Evolutionary conservation across 2,113 vertebrate genomes (phyloP).

Genomic region (Aix galericulata): DNA sequence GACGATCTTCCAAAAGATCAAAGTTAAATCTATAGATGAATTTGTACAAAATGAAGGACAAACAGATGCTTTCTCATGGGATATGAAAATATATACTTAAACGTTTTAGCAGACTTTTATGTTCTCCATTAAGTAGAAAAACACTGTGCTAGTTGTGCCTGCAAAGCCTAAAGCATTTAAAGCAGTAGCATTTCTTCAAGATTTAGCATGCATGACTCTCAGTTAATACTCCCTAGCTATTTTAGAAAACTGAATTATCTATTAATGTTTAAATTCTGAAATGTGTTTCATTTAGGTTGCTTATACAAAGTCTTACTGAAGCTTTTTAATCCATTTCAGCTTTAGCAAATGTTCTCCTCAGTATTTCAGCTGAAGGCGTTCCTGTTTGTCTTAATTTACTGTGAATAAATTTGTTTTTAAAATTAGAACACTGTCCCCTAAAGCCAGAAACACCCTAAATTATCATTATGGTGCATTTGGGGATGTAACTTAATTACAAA

Average conservation of each 20-base stretch:
- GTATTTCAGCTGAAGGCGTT: constrained; percentile 21
- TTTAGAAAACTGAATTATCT: constrained; percentile 10
- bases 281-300: not conserved
- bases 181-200: not conserved
- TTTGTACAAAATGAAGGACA: not conserved
- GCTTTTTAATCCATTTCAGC: constrained; percentile 5
- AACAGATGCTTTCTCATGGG: not conserved
- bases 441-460: constrained; percentile 33
- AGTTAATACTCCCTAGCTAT: not conserved
- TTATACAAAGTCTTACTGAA: not conserved
- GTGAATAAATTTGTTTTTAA: constrained; percentile 52
- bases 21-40: not conserved
- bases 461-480: not conserved
- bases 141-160: not conserved
- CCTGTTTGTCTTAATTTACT: constrained; percentile 40
- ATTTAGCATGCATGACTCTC: not conserved
- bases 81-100: not conserved
- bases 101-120: not conserved
- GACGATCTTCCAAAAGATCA: not conserved
- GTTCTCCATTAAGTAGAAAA: not conserved
- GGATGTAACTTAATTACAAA: constrained; percentile 28
- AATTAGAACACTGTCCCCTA: constrained; percentile 11
- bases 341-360: constrained; percentile 29
- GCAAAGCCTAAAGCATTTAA: not conserved
- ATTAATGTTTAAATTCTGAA: constrained; percentile 31